These are phyloP conservation scores for Cephus spinipes DNA, from an alignment of 2,888 invertebrate genomes.

Conservation along the genomic window DNA sequence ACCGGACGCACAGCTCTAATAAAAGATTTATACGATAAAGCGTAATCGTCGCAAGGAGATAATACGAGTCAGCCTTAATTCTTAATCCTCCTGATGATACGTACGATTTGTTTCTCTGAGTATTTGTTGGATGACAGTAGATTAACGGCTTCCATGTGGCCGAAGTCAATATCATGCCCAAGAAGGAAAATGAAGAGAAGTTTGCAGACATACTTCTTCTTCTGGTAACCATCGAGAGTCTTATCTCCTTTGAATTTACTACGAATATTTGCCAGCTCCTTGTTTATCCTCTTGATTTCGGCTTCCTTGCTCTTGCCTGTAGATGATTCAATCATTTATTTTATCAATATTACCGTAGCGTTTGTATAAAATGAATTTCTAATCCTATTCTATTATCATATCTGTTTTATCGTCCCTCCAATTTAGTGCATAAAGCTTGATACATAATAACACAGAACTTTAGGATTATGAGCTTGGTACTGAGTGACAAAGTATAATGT, in stretches of 20 bases:
- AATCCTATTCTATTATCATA: not conserved
- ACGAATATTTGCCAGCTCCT: conserved; percentile 98
- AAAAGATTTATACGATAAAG: not conserved
- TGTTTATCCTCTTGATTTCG: conserved; percentile 99
- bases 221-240: conserved; percentile 99
- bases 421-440: not conserved
- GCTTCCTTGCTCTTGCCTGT: conserved; percentile 99
- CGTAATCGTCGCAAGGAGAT: not conserved
- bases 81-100: conserved; percentile 49
- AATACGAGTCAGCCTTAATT: not conserved
- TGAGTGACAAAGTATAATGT: not conserved
- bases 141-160: conserved; percentile 99
- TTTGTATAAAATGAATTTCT: not conserved
- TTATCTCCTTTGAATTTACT: conserved; percentile 99
- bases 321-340: conserved; percentile 37
- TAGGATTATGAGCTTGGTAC: not conserved
- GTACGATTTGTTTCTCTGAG: conserved; percentile 99
- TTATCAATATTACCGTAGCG: not conserved
- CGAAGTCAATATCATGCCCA: conserved; percentile 99
- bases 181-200: conserved; percentile 98
- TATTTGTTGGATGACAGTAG: conserved; percentile 99
- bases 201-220: conserved; percentile 99
- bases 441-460: not conserved
- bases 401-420: not conserved
- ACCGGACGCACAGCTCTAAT: not conserved